phyloP scores from a whole-genome alignment of 1,140 invertebrate species.

The Phortica variegata region DNA sequence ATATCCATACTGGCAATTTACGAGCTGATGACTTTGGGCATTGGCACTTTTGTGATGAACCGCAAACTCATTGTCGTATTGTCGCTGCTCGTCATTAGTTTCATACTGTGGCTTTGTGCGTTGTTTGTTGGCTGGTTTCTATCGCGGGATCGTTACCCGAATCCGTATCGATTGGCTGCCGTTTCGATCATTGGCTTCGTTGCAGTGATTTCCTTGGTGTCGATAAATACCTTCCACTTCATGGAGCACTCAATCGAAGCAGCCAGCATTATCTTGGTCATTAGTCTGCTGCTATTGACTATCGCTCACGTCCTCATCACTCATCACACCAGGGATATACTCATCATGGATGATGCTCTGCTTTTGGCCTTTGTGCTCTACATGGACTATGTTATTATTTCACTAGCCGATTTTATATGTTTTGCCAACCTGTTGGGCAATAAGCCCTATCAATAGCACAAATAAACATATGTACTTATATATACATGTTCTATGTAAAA shows the following conservation, averaged over 20 bases:
- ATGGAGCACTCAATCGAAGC: conserved; percentile 5
- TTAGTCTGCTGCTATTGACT: conserved; percentile 5
- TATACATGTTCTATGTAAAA: no score
- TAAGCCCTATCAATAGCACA: no score
- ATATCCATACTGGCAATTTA: conserved; percentile 9
- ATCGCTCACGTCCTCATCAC: conserved; percentile 18
- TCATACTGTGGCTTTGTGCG: neutral
- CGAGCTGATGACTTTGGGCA: conserved; percentile 23
- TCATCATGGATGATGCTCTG: conserved; percentile 7
- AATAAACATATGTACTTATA: no score
- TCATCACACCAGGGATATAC: neutral
- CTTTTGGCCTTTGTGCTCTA: conserved; percentile 23
- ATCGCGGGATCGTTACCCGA: conserved; percentile 3
- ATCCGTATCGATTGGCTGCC: conserved; percentile 12
- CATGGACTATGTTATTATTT: conserved; percentile 17
- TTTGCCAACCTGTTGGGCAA: no score
- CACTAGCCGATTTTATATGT: conserved; percentile 19
- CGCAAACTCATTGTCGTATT: neutral
- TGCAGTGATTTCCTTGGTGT: neutral
- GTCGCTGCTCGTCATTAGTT: neutral
- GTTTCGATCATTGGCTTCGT: conserved; percentile 12
- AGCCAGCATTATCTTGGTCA: conserved; percentile 3
- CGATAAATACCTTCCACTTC: neutral
- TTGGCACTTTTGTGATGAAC: conserved; percentile 16
- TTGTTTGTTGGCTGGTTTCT: conserved; percentile 3